Conservation (phyloP, 92 coral and sea anemone genomes). For the Desmophyllum pertusum region DNA sequence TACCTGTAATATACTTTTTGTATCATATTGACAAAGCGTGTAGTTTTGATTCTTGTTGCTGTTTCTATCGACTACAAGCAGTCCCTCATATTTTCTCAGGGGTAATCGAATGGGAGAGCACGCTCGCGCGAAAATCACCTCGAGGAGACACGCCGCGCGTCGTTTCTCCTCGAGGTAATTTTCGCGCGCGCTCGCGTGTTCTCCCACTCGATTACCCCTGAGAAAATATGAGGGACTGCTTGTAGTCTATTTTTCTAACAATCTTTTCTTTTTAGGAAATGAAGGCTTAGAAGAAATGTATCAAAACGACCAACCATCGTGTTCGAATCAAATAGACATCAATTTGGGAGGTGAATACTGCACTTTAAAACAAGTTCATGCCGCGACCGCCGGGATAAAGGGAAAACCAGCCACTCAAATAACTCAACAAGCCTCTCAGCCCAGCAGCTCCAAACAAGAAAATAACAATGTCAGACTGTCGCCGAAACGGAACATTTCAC, state of each 20-base stretch:
- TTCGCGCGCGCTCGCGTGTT: no score
- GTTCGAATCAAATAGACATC: slow-evolving; percentile 20
- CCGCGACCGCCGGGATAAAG: background rate
- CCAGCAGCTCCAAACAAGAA: background rate
- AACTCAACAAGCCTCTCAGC: background rate
- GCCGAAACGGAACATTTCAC: slow-evolving; percentile 37
- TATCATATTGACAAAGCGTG: no score
- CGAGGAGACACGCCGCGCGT: no score
- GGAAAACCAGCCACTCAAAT: background rate
- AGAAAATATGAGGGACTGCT: no score
- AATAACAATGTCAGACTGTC: background rate
- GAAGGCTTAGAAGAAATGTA: slow-evolving; percentile 15
- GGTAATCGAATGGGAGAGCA: no score
- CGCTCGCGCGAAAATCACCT: no score
- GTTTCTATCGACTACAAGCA: no score
- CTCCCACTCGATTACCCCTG: no score
- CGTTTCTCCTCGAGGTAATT: no score
- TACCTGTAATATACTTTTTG: no score
- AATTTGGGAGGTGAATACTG: slow-evolving; percentile 35
- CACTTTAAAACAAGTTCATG: background rate
- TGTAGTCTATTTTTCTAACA: background rate
- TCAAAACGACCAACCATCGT: slow-evolving; percentile 10
- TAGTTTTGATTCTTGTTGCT: no score
- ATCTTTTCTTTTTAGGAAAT: slow-evolving; percentile 5
- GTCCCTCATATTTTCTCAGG: no score